Percentiles rank a stretch among this genome's conserved stretches.
Conservation (phyloP, 1,140 invertebrate genomes). For the Monochamus saltuarius region DNA sequence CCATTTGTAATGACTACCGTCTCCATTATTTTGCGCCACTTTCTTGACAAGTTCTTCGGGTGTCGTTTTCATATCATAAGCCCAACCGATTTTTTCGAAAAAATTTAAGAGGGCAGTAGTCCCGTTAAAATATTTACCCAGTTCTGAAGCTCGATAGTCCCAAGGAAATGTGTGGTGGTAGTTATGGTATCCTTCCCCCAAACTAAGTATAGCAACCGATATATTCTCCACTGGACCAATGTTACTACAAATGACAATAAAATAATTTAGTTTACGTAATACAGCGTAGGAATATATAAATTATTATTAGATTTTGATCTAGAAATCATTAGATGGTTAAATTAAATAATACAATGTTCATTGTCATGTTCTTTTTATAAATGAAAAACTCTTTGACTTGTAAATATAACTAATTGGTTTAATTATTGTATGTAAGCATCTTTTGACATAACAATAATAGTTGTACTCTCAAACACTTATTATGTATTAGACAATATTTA, state of each 20-base stretch:
- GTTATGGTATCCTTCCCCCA: constrained; percentile 71
- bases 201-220: constrained; percentile 57
- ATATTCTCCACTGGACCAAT: constrained; percentile 63
- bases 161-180: constrained; percentile 77
- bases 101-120: constrained; percentile 56
- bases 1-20: constrained; percentile 52
- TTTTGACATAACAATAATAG: no score
- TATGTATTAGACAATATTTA: no score
- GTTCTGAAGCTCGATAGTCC: constrained; percentile 70
- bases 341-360: no score
- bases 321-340: no score
- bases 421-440: no score
- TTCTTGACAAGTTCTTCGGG: constrained; percentile 57
- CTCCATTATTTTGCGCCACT: constrained; percentile 62
- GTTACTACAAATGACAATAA: constrained; percentile 51
- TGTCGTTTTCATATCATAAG: constrained; percentile 63
- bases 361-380: no score
- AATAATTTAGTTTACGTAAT: not conserved
- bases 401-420: no score
- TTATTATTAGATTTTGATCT: not conserved
- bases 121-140: constrained; percentile 55
- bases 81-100: constrained; percentile 61
- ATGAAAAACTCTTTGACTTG: no score
- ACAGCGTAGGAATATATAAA: not conserved
- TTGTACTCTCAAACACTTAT: no score